Evolutionary conservation across 2,888 invertebrate genomes (phyloP).

Genomic region (Stegophylla sp.): DNA sequence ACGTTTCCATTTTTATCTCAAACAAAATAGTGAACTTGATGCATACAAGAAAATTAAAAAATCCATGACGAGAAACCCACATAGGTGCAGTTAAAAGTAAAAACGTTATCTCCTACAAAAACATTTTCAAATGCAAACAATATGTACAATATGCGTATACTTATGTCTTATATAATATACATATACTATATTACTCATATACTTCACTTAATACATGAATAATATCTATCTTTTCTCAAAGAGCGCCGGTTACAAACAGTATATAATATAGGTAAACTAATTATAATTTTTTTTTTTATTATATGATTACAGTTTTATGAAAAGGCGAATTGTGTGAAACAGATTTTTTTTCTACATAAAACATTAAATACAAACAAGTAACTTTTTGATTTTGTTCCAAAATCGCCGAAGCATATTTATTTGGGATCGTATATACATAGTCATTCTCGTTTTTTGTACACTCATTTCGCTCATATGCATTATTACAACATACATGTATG

Average conservation of each 20-base stretch:
- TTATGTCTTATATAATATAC: no score
- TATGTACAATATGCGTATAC: no score
- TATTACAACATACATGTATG: conserved; percentile 15
- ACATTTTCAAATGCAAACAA: neutral
- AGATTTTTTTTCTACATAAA: neutral
- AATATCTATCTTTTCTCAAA: no score
- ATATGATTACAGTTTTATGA: neutral
- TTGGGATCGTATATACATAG: conserved; percentile 8
- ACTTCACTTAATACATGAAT: neutral
- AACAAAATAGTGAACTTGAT: conserved; percentile 15
- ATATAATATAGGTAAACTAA: no score
- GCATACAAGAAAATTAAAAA: conserved; percentile 18
- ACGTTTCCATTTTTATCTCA: conserved; percentile 43
- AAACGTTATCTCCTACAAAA: neutral
- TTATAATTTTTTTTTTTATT: neutral
- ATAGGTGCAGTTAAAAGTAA: neutral
- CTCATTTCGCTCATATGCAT: conserved; percentile 17
- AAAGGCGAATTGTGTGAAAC: neutral
- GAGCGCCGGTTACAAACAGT: neutral
- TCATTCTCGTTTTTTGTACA: conserved; percentile 5
- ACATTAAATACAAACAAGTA: neutral
- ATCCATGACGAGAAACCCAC: neutral
- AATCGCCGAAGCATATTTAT: conserved; percentile 50
- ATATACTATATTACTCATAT: no score
- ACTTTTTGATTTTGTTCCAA: conserved; percentile 52